phyloP scores from a whole-genome alignment of 2,888 invertebrate genomes.

The Lepas anatifera region DNA sequence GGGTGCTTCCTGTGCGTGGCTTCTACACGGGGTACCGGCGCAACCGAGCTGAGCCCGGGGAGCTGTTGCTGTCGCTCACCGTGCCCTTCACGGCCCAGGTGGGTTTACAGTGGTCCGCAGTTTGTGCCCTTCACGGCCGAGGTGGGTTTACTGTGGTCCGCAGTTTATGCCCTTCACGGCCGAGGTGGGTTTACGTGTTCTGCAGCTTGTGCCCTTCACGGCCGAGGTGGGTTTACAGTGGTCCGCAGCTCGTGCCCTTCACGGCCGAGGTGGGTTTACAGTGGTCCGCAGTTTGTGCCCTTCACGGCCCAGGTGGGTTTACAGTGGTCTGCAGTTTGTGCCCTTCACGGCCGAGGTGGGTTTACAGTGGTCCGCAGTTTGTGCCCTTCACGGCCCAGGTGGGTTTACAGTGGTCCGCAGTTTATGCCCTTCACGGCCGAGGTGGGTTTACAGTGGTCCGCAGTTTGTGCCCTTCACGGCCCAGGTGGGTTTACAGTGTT shows the following conservation, averaged over 20 bases:
- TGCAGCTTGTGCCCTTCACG: slow-evolving; percentile 57
- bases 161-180: slow-evolving; percentile 62
- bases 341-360: too few relatives aligned
- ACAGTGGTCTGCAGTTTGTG: too few relatives aligned
- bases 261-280: slow-evolving; percentile 27
- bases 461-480: too few relatives aligned
- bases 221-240: slow-evolving; percentile 36
- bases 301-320: too few relatives aligned
- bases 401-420: slow-evolving; percentile 45
- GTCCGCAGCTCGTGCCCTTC: slow-evolving; percentile 64
- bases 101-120: slow-evolving; percentile 44
- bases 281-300: too few relatives aligned
- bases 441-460: slow-evolving; percentile 27
- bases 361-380: too few relatives aligned
- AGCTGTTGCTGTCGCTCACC: slow-evolving; percentile 64
- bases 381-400: too few relatives aligned
- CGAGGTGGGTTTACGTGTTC: too few relatives aligned
- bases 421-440: slow-evolving; percentile 57
- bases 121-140: slow-evolving; percentile 57
- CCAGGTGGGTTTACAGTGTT: too few relatives aligned
- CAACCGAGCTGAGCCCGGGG: slow-evolving; percentile 56
- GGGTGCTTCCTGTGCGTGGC: slow-evolving; percentile 31
- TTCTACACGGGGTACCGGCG: slow-evolving; percentile 53
- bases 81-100: slow-evolving; percentile 56
- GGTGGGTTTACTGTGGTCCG: slow-evolving; percentile 45